These are phyloP conservation scores for Apocrypta bakeri DNA, from an alignment of 1,140 invertebrate genomes.

Conservation along the genomic window DNA sequence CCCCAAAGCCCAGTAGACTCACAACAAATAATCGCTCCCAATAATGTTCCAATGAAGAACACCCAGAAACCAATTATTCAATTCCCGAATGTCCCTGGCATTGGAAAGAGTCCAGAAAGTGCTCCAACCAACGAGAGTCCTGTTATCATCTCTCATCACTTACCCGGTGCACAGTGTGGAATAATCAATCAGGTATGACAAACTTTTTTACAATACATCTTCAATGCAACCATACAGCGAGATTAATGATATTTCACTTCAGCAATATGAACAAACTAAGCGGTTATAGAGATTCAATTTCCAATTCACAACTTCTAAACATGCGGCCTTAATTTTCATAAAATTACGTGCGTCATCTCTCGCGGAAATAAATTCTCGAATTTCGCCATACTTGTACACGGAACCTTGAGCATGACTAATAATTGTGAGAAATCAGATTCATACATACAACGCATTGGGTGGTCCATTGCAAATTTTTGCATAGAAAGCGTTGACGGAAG, in stretches of 20 bases:
- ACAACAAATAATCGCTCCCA: too few relatives aligned
- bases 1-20: neutral
- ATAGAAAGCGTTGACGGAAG: slow-evolving; percentile 33
- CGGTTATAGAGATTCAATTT: slow-evolving; percentile 4
- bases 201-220: neutral
- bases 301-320: neutral
- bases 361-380: neutral
- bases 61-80: slow-evolving; percentile 18
- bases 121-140: slow-evolving; percentile 49
- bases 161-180: slow-evolving; percentile 66
- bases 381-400: neutral
- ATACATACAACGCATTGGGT: neutral
- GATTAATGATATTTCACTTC: too few relatives aligned
- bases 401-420: neutral
- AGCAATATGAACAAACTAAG: too few relatives aligned
- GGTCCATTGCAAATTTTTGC: slow-evolving; percentile 23
- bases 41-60: neutral
- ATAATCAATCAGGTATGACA: slow-evolving; percentile 68
- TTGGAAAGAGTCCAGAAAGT: slow-evolving; percentile 49
- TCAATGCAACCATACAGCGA: too few relatives aligned
- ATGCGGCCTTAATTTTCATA: neutral
- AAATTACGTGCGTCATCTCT: neutral
- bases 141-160: slow-evolving; percentile 50
- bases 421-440: slow-evolving; percentile 2
- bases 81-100: slow-evolving; percentile 9